Evolutionary conservation across 2,113 vertebrate genomes (phyloP), one percentile per base, ranked within the genome.

Genomic region (Pantherophis guttatus): DNA sequence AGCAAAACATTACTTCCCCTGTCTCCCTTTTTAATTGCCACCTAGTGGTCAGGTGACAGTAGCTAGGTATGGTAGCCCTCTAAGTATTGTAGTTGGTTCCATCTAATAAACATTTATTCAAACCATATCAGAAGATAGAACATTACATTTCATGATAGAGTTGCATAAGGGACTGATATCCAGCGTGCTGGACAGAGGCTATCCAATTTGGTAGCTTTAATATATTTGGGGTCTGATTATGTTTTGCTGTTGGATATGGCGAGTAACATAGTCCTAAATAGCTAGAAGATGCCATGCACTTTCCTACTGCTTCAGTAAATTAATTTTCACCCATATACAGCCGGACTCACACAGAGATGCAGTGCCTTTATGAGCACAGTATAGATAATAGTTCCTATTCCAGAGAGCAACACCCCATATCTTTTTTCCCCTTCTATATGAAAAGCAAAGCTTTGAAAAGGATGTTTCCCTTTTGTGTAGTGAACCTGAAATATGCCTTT

Each of bases 401-500:
- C 86, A 89, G 86, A 29, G 3, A 89, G 93, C 87, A 0, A 0
- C 0, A 8, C 50, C 33, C 91, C 23, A 58, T 39, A 21, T 93
- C 90, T 92, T 91, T 53, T 87, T 88, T 5, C 3, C 62, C 0
- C 39, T 81, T 81, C 15, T 44, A 65, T 50, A 91, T 70, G 92
- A 8, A 81, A 44, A 93, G 59, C 89, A 96, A n/a, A 0, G 0
- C 1, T 65, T 94, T 93, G 24, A 92, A 95, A 95, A 91, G 9
- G 59, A 24, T 62, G 5, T 7, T 86, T 87, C 3, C 90, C 62
- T 52, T 92, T 87, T 92, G 59, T 85, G 21, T 44, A 50, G 23
- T 65, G 86, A 91, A 50, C 92, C 92, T 86, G 62, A 92, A 94
- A 55, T 29, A 93, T 59, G 91, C 55, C 7, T 95, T 95, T 96